A percentile compares a stretch with the other conserved stretches of the same genome.
Conservation (phyloP, 2,888 invertebrate species). For the Limulus polyphemus region DNA sequence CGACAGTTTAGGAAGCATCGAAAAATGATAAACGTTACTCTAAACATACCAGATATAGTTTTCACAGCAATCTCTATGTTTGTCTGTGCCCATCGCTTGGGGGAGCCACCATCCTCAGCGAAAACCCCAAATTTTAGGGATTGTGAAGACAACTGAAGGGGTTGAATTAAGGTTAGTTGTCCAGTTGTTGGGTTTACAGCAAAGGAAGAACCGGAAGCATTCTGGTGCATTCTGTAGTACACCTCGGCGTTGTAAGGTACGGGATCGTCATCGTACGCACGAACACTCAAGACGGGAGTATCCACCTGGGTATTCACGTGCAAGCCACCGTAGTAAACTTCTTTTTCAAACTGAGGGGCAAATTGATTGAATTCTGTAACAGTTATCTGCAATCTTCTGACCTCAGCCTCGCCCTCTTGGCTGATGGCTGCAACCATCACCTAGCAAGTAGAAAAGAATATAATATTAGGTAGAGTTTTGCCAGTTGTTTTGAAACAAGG, state of each 20-base stretch:
- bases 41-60: conserved; percentile 18
- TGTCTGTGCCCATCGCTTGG: conserved; percentile 19
- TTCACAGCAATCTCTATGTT: conserved; percentile 13
- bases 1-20: neutral
- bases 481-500: no score
- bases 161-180: conserved; percentile 12
- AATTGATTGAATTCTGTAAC: conserved; percentile 23
- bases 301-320: conserved; percentile 8
- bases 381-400: conserved; percentile 16
- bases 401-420: conserved; percentile 7
- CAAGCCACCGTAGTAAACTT: conserved; percentile 13
- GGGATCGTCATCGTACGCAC: conserved; percentile 20
- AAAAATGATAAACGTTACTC: neutral
- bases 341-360: conserved; percentile 15
- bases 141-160: conserved; percentile 6
- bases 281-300: conserved; percentile 10
- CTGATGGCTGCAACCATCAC: conserved; percentile 22
- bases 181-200: conserved; percentile 13
- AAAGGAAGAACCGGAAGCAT: conserved; percentile 13
- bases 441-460: conserved; percentile 1
- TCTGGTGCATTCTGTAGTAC: conserved; percentile 20
- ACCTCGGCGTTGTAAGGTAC: conserved; percentile 19
- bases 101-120: conserved; percentile 25
- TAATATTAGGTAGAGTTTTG: no score
- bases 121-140: conserved; percentile 14